Conservation (phyloP, 1,140 invertebrate species). For the Plectrocnemia conspersa region DNA sequence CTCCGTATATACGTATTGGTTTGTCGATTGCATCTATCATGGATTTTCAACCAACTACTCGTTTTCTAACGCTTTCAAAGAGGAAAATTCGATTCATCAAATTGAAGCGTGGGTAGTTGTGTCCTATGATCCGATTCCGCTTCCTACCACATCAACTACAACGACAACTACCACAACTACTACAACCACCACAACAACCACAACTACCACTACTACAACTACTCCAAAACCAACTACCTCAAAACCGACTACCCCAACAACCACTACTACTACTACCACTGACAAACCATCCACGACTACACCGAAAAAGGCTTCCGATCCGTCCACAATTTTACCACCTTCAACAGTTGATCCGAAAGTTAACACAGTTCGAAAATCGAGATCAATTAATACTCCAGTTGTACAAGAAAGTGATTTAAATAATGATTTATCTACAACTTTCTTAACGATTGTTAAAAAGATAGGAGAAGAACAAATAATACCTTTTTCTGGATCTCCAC, state of each 20-base stretch:
- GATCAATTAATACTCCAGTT: not conserved
- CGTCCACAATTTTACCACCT: no score
- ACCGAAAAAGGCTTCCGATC: no score
- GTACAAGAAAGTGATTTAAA: not conserved
- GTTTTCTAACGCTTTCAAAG: slow-evolving; percentile 60
- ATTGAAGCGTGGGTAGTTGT: slow-evolving; percentile 66
- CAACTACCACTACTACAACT: slow-evolving; percentile 40
- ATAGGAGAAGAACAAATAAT: slow-evolving; percentile 31
- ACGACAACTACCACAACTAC: slow-evolving; percentile 54
- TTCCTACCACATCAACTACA: slow-evolving; percentile 55
- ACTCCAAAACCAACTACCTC: slow-evolving; percentile 36
- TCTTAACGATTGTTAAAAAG: not conserved
- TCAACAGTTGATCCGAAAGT: no score
- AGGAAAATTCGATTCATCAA: slow-evolving; percentile 55
- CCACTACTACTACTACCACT: slow-evolving; percentile 31
- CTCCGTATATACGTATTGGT: slow-evolving; percentile 66
- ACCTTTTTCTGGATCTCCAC: slow-evolving; percentile 37
- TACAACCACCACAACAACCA: slow-evolving; percentile 48
- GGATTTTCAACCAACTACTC: slow-evolving; percentile 58
- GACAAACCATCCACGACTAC: no score
- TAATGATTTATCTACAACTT: slow-evolving; percentile 2
- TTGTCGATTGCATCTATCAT: slow-evolving; percentile 68
- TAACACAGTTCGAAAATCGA: not conserved
- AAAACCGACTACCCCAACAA: slow-evolving; percentile 36
- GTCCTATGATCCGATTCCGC: slow-evolving; percentile 59